These are phyloP conservation scores for Drosophila atroscutellata DNA, from an alignment of 2,888 invertebrate species.

Conservation along the genomic window DNA sequence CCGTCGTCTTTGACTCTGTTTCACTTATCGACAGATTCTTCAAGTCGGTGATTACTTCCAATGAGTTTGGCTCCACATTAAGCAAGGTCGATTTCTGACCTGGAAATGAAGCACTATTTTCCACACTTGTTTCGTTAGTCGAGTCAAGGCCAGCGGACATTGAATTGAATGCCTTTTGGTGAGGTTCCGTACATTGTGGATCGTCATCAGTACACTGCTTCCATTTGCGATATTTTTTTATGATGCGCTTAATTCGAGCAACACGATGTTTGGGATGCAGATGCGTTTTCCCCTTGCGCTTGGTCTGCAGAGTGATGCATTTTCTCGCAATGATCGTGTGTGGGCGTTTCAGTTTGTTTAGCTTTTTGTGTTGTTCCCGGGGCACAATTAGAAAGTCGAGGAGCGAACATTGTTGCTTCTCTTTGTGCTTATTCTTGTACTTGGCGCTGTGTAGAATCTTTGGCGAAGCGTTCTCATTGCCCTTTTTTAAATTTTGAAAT, in stretches of 20 bases:
- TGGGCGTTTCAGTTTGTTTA: slow-evolving; percentile 29
- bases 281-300: slow-evolving; percentile 65
- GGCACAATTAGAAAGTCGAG: slow-evolving; percentile 60
- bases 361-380: slow-evolving; percentile 38
- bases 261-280: slow-evolving; percentile 56
- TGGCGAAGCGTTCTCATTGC: background rate
- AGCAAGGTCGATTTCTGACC: background rate
- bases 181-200: background rate
- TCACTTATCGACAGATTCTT: slow-evolving; percentile 5
- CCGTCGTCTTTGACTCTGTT: background rate
- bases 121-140: background rate
- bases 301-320: slow-evolving; percentile 10
- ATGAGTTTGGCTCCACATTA: background rate
- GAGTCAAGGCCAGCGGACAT: background rate
- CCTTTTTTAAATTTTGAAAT: slow-evolving; percentile 45
- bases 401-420: slow-evolving; percentile 32
- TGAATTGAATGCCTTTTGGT: background rate
- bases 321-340: slow-evolving; percentile 30
- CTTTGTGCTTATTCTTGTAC: slow-evolving; percentile 60
- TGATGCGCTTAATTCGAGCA: slow-evolving; percentile 68
- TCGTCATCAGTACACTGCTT: slow-evolving; percentile 23
- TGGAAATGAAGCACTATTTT: background rate
- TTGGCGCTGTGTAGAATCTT: slow-evolving; percentile 62
- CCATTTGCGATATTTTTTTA: slow-evolving; percentile 56
- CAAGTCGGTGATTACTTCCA: slow-evolving; percentile 3